Base-by-base conservation (phyloP, 2,797 vertebrate species). In the Nothura maculosa region DNA sequence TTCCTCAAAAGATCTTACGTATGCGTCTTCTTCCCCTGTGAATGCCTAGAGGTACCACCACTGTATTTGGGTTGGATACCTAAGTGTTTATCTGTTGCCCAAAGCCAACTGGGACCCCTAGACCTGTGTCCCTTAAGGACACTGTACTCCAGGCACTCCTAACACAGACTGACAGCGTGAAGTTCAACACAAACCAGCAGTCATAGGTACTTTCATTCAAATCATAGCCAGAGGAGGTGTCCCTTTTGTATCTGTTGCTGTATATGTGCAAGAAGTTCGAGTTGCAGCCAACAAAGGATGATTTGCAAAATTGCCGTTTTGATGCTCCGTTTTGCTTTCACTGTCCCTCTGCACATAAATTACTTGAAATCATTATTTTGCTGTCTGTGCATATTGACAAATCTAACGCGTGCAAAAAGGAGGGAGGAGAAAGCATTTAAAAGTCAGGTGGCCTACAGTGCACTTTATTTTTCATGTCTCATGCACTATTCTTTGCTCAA, bases 401-500 rank as follows among this genome's bases (percentile, higher is more conserved):
- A 42, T 68, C 38, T 77, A 42, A 48, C 45, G 69, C 22, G 24
- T 27, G 32, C 14, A 25, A 66, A 88, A 87, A 38, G 40, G 66
- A 85, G 34, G 78, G 72, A 89, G 36, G 4, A 74, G n/a, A 60
- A 68, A 74, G 7, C 52, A 38, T 40, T 57, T n/a, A 73, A 30
- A 89, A 81, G n/a, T 52, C 67, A 55, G 7, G 27, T 61, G 30
- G 3, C 34, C 50, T 85, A 7, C 5, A 47, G 28, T 77, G 21
- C 11, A 11, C 19, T 72, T n/a, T 48, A 7, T 3, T 86, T 87
- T 86, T 45, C n/a, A 43, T 73, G 47, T 69, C 88, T 73, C 36
- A 4, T 84, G 38, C 45, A 61, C 3, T 58, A 36, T 85, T 57
- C 82, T 92, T 85, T 96, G 45, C 48, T 91, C 57, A 81, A 40